Base-by-base conservation (phyloP, 1,140 invertebrate genomes). In the Aphelinus certus region DNA sequence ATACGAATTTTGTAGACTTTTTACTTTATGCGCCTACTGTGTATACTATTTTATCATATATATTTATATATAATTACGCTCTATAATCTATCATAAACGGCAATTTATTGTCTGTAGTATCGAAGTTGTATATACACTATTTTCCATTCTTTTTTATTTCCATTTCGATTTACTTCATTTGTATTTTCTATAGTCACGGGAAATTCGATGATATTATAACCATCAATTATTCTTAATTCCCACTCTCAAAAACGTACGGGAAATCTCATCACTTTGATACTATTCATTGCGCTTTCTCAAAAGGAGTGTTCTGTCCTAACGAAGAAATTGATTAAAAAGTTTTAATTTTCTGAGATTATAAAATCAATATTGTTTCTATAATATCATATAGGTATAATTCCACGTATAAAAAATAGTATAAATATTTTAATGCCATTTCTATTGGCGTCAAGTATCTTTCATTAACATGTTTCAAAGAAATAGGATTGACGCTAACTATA, bases 51-150 rank as follows among this genome's bases (percentile, higher is more conserved):
- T 26, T 26, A 26, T 26, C 26, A 26, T 71, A 53, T 71, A 7
- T 64, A 77, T 56, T 75, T 78, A 64, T 64, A 55, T 77, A 68
- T 79, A 79, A 58, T 70, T 79, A 78, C 61, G 76, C 66, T 81
- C 73, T 81, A 85, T 79, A 79, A 68, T 83, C 82, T 86, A 87
- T 76, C 7, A 81, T 82, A 87, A 87, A 87, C 84, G 79, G 77
- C 83, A 83, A 81, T 83, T 87, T 87, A 87, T 88, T 88, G 85
- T 88, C 86, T 84, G 84, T 81, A 76, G 79, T 85, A 84, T 83
- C 81, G 81, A 85, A 83, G 63, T 75, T 75, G 72, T 79, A 75
- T 78, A 76, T 77, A 70, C 53, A 80, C 48, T 64, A 53, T 68
- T 77, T 75, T 65, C 63, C 74, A 75, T 67, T 67, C 76, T 58